These are phyloP conservation scores for Tenrec ecaudatus DNA, from an alignment of 2,113 vertebrate species.

Conservation along the genomic window DNA sequence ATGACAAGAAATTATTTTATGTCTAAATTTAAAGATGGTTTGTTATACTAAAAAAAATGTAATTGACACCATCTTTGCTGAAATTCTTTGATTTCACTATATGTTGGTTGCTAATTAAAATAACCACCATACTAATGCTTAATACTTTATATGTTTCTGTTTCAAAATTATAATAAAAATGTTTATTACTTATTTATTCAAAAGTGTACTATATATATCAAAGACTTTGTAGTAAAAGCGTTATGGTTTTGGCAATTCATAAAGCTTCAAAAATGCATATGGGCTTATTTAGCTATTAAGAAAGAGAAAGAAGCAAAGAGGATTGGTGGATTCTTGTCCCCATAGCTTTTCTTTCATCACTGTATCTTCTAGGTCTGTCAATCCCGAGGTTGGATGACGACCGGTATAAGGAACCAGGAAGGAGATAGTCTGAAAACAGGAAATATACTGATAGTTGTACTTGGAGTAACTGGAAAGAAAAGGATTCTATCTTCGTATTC, in stretches of 20 bases:
- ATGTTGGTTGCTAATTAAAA: slow-evolving; percentile 16
- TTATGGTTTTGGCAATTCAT: neutral
- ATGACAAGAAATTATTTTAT: neutral
- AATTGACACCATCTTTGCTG: neutral
- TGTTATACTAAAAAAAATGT: neutral
- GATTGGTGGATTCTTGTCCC: neutral
- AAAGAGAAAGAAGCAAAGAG: neutral
- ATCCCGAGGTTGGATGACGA: neutral
- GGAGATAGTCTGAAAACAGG: neutral
- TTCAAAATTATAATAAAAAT: slow-evolving; percentile 19
- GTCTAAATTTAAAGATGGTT: neutral
- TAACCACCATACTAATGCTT: neutral
- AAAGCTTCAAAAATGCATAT: neutral
- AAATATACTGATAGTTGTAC: neutral
- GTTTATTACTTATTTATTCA: neutral
- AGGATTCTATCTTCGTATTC: neutral
- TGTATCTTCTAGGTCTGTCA: neutral
- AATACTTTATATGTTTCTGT: neutral
- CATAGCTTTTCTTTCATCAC: neutral
- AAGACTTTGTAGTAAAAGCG: neutral
- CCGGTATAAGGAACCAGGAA: neutral
- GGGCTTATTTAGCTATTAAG: neutral
- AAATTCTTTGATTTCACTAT: neutral
- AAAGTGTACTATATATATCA: neutral
- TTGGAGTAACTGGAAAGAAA: slow-evolving; percentile 38